Conservation (phyloP, 2,888 invertebrate species). For the Punctoribates punctum region DNA sequence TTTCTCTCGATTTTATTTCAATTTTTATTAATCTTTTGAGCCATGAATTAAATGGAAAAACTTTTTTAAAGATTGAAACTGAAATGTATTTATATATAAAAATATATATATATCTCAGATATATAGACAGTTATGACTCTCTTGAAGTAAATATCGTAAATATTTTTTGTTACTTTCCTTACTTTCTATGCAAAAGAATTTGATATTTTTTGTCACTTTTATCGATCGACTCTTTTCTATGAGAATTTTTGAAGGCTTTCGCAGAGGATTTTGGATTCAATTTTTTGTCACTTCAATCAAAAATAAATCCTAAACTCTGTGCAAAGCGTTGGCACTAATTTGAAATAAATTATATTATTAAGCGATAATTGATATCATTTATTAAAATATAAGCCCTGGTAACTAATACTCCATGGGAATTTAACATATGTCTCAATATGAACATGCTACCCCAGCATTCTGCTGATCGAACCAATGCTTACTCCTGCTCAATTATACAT, state of each 20-base stretch:
- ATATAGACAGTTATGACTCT: neutral
- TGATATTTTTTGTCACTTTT: neutral
- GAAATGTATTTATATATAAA: neutral
- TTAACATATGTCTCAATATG: too few relatives aligned
- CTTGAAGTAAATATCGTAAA: neutral
- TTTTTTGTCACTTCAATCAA: neutral
- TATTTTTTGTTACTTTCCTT: neutral
- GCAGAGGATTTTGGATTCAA: neutral
- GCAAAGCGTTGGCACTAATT: too few relatives aligned
- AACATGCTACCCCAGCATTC: too few relatives aligned
- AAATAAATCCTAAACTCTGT: too few relatives aligned
- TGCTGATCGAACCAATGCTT: too few relatives aligned
- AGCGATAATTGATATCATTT: too few relatives aligned
- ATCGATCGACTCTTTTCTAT: neutral
- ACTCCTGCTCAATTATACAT: too few relatives aligned
- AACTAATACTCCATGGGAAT: too few relatives aligned
- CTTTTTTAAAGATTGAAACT: neutral
- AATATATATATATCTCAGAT: neutral
- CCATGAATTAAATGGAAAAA: constrained; percentile 6
- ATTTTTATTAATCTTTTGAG: neutral
- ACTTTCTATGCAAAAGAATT: neutral
- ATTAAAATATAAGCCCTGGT: too few relatives aligned
- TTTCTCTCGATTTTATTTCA: neutral
- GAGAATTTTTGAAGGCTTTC: neutral
- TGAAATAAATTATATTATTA: too few relatives aligned